Evolutionary conservation across 30 jellyfish, hydroid and myxozoan genomes (phyloP).

Genomic region (Chrysaora quinquecirrha): DNA sequence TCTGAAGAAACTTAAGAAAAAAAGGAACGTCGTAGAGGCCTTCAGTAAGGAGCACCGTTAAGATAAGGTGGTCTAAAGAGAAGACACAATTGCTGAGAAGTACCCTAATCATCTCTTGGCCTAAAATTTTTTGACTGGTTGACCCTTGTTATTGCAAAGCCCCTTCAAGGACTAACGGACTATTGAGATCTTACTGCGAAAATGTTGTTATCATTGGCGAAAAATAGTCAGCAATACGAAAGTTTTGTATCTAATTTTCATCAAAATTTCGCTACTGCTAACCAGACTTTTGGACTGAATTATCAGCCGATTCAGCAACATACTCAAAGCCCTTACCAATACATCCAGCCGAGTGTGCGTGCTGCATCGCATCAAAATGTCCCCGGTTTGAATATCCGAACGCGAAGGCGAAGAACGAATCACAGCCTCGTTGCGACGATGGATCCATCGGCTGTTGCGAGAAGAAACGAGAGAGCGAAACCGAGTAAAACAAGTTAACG

Average conservation of each 20-base stretch:
- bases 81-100: too few species aligned
- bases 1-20: too few species aligned
- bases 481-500: slow-evolving; percentile 95
- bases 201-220: background rate
- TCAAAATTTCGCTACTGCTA: background rate
- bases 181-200: too few species aligned
- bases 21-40: too few species aligned
- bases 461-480: slow-evolving; percentile 95
- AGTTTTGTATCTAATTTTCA: background rate
- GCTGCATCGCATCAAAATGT: slow-evolving; percentile 23
- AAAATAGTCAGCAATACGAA: background rate
- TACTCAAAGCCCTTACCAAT: slow-evolving; percentile 14
- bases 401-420: slow-evolving; percentile 74
- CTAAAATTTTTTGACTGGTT: too few species aligned
- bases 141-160: too few species aligned
- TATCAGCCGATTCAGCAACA: slow-evolving; percentile 1
- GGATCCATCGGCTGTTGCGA: slow-evolving; percentile 99
- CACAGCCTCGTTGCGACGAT: slow-evolving; percentile 93
- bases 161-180: too few species aligned
- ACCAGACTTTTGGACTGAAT: slow-evolving; percentile 11
- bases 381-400: slow-evolving; percentile 39
- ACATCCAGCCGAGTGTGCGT: slow-evolving; percentile 36
- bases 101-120: too few species aligned
- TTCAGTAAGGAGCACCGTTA: too few species aligned
- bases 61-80: too few species aligned